Conservation (phyloP, 2,888 invertebrate genomes). For the Phytoseiulus persimilis region DNA sequence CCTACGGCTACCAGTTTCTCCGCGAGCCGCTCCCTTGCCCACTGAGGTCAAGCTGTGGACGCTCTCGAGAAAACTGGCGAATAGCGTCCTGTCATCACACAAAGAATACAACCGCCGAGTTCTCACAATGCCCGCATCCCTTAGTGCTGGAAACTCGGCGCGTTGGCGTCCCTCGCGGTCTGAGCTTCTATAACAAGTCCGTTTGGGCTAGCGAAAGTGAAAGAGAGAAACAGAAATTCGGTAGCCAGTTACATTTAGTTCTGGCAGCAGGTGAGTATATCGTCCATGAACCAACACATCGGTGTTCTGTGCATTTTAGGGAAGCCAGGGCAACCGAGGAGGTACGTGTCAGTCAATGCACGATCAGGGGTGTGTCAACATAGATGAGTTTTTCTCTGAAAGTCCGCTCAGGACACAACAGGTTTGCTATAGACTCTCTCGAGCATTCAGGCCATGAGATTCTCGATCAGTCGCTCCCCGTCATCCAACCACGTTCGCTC, state of each 20-base stretch:
- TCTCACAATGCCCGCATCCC: no score
- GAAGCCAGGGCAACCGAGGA: background rate
- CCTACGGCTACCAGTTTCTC: no score
- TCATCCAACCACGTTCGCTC: no score
- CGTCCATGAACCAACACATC: slow-evolving; percentile 5
- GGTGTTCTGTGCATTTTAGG: slow-evolving; percentile 5
- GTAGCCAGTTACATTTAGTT: background rate
- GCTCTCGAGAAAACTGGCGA: no score
- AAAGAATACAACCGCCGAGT: no score
- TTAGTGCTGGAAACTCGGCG: no score
- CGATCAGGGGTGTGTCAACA: background rate
- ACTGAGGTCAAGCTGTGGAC: no score
- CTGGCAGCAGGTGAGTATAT: background rate
- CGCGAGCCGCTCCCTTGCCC: no score
- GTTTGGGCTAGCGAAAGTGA: background rate
- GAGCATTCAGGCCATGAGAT: background rate
- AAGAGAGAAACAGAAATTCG: background rate
- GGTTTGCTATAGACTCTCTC: slow-evolving; percentile 5
- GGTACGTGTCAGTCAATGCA: background rate
- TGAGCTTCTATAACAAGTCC: no score
- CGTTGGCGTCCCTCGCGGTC: no score
- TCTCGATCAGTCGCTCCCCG: background rate
- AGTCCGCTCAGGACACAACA: background rate
- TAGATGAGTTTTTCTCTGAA: slow-evolving; percentile 5
- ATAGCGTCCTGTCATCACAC: no score